phyloP scores from a whole-genome alignment of 2,888 invertebrate species.

The Drosophila cyrtoloma region DNA sequence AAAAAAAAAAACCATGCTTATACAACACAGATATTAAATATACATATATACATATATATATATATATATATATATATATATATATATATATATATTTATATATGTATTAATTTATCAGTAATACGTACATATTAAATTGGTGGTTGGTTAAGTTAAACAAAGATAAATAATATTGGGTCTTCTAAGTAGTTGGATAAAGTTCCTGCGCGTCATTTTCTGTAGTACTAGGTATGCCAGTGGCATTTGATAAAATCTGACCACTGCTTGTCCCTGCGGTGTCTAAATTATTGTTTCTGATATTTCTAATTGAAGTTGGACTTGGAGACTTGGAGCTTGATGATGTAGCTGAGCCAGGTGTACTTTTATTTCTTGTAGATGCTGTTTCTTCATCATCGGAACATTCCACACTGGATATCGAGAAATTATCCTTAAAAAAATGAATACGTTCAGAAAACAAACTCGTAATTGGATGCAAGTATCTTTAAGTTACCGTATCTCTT shows the following conservation, averaged over 20 bases:
- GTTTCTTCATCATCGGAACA: constrained; percentile 73
- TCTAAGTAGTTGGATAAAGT: constrained; percentile 36
- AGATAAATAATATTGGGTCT: constrained; percentile 19
- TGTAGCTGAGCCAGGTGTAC: constrained; percentile 12
- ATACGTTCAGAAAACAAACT: not conserved
- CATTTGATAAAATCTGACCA: constrained; percentile 11
- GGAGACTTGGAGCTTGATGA: constrained; percentile 23
- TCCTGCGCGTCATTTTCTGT: constrained; percentile 35
- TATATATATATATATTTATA: constrained; percentile 2
- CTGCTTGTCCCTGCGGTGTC: constrained; percentile 39
- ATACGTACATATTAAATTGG: constrained; percentile 47
- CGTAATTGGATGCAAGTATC: not conserved
- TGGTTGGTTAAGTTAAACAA: constrained; percentile 46
- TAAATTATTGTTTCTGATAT: constrained; percentile 26
- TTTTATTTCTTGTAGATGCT: constrained; percentile 19
- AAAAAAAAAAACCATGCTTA: not conserved
- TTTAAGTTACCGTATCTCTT: constrained; percentile 40
- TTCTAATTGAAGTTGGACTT: constrained; percentile 32
- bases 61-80: constrained; percentile 4
- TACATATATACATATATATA: not conserved
- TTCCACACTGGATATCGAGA: constrained; percentile 67
- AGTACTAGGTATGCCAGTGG: constrained; percentile 8
- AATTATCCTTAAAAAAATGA: constrained; percentile 38
- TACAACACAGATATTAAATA: not conserved
- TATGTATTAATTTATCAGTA: constrained; percentile 38